A percentile compares a stretch with the other conserved stretches of the same genome.
phyloP scores from a whole-genome alignment of 2,888 invertebrate genomes.

The Noctua fimbriata region DNA sequence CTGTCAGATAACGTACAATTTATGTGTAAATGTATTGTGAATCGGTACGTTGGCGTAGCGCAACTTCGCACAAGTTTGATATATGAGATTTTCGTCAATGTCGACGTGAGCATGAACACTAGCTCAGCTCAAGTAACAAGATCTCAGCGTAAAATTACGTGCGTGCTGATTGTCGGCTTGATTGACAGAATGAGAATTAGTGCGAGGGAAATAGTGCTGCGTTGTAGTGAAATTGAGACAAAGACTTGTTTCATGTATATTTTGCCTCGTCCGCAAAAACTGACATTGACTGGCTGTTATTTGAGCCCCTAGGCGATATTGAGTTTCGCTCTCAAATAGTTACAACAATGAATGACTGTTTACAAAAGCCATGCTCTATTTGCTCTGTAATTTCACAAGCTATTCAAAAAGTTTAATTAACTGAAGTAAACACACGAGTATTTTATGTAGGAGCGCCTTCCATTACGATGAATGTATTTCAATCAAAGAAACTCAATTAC shows the following conservation, averaged over 20 bases:
- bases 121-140: constrained; percentile 68
- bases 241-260: constrained; percentile 52
- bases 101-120: constrained; percentile 63
- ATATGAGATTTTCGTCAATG: constrained; percentile 76
- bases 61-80: constrained; percentile 69
- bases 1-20: constrained; percentile 57
- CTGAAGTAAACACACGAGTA: background rate
- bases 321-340: constrained; percentile 51
- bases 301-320: constrained; percentile 49
- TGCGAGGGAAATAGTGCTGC: constrained; percentile 53
- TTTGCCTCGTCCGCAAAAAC: constrained; percentile 51
- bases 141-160: constrained; percentile 67
- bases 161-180: constrained; percentile 60
- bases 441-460: constrained; percentile 13
- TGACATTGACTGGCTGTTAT: constrained; percentile 55
- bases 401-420: constrained; percentile 31
- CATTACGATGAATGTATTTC: constrained; percentile 36
- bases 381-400: constrained; percentile 31
- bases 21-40: constrained; percentile 47
- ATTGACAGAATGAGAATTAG: constrained; percentile 68
- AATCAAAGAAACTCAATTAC: constrained; percentile 57
- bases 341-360: constrained; percentile 29
- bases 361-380: constrained; percentile 49
- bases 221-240: constrained; percentile 59
- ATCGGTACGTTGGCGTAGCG: constrained; percentile 47